These are phyloP conservation scores for Masticophis lateralis DNA, from an alignment of 2,797 vertebrate species.

Conservation along the genomic window DNA sequence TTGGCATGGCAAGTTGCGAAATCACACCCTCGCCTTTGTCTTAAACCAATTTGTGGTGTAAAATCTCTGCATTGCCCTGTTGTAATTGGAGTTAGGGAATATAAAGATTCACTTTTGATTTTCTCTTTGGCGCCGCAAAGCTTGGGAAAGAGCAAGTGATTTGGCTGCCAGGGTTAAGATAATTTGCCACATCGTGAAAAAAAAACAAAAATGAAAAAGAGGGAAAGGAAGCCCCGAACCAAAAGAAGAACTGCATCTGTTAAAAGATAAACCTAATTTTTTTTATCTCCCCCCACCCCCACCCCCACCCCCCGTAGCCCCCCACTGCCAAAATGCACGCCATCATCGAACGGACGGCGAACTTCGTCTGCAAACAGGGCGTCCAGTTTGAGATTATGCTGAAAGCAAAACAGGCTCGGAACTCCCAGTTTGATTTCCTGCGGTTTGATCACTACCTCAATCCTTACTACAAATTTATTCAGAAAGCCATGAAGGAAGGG, in stretches of 20 bases:
- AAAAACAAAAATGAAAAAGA: accelerated
- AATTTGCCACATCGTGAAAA: not conserved
- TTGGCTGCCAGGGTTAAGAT: not conserved
- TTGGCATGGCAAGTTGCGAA: not conserved
- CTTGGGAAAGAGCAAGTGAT: not conserved
- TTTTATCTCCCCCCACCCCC: not conserved
- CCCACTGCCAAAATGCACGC: conserved; percentile 96
- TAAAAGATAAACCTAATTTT: not conserved
- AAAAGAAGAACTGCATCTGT: not conserved
- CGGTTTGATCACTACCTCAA: conserved; percentile 99
- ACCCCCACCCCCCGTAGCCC: conserved; percentile 79
- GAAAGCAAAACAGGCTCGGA: conserved; percentile 94
- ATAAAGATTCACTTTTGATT: not conserved
- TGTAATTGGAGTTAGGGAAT: not conserved
- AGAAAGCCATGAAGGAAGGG: conserved; percentile 94
- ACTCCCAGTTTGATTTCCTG: conserved; percentile 98
- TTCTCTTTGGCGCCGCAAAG: not conserved
- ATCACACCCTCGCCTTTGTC: not conserved
- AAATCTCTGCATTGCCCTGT: not conserved
- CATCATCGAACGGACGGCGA: conserved; percentile 96
- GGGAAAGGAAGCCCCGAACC: no score
- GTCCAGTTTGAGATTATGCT: conserved; percentile 98
- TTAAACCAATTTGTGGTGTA: not conserved
- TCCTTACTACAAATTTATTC: conserved; percentile 97
- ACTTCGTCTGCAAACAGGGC: conserved; percentile 94